Evolutionary conservation across 1,140 invertebrate species (phyloP), one percentile per base, ranked within the genome.

Genomic region (Sipha flava): DNA sequence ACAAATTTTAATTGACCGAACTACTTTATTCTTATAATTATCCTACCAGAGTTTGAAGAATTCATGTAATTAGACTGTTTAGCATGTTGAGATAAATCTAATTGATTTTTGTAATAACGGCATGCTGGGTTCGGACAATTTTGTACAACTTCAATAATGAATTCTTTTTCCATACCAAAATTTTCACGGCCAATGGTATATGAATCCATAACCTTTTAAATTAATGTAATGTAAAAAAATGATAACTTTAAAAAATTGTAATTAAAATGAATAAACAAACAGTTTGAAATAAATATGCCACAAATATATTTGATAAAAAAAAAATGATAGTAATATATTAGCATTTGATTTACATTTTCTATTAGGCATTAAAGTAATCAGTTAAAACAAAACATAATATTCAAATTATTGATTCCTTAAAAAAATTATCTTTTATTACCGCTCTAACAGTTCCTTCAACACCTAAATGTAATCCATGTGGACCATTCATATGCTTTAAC

Each of bases 161-260:
- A 94, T 84, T 94, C 93, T 84, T 94, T 94, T 85, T 94, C 93
- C 92, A 94, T 94, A 31, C 93, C 93, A 87, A 94, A 94, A 84
- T 92, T 92, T 84, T 94, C 93, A 54, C 92, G 86, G 1, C 93
- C 93, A 84, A 94, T 93, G 70, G 93, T 94, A 82, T 94, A 94
- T 12, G 92, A 93, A 83, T 94, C 93, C 85, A 94, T 92, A 26
- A 92, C 89, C 89, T 90, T 59, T 23, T 6, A 59, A 83, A 85
- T 12, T n/a, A n/a, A n/a, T n/a, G n/a, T n/a, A n/a, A n/a, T n/a
- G n/a, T n/a, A n/a, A n/a, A n/a, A n/a, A n/a, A n/a, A n/a, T n/a
- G n/a, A n/a, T n/a, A n/a, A n/a, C n/a, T n/a, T n/a, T n/a, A n/a
- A n/a, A n/a, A n/a, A n/a, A n/a, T n/a, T n/a, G n/a, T n/a, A n/a